These are phyloP conservation scores for Girardinus metallicus DNA, from an alignment of 2,797 vertebrate species.

Conservation along the genomic window DNA sequence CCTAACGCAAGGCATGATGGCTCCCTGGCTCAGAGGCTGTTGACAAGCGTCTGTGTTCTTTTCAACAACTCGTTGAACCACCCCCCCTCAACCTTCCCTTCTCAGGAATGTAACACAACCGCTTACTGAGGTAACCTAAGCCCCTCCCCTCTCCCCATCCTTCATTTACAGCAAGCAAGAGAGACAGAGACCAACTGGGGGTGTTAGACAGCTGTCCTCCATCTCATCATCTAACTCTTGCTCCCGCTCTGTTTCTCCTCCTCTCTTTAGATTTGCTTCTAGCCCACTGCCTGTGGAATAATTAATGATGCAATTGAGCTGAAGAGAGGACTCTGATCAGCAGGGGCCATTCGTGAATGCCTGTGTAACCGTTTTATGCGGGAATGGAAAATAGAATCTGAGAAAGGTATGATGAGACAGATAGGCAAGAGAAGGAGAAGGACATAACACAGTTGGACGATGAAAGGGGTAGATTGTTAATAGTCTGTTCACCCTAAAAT, in stretches of 20 bases:
- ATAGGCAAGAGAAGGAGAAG: slow-evolving; percentile 53
- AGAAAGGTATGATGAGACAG: slow-evolving; percentile 59
- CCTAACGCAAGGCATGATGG: slow-evolving; percentile 91
- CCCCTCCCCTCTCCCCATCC: slow-evolving; percentile 82
- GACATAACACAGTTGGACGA: slow-evolving; percentile 69
- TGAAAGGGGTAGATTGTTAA: slow-evolving; percentile 70
- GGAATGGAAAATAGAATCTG: slow-evolving; percentile 61
- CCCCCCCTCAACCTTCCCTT: slow-evolving; percentile 74
- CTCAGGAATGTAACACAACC: slow-evolving; percentile 92
- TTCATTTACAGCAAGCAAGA: slow-evolving; percentile 79
- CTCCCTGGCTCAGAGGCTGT: slow-evolving; percentile 87
- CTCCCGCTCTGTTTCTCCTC: slow-evolving; percentile 64
- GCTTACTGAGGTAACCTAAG: slow-evolving; percentile 84
- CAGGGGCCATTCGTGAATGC: slow-evolving; percentile 76
- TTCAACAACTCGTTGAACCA: slow-evolving; percentile 93
- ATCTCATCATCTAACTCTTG: slow-evolving; percentile 73
- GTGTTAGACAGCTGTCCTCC: slow-evolving; percentile 76
- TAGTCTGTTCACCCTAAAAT: slow-evolving; percentile 61
- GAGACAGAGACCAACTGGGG: slow-evolving; percentile 72
- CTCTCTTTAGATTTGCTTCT: slow-evolving; percentile 70
- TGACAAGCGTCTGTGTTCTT: slow-evolving; percentile 97
- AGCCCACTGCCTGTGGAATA: slow-evolving; percentile 80
- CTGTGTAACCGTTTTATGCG: slow-evolving; percentile 76
- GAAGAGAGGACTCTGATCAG: slow-evolving; percentile 81
- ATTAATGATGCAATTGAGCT: slow-evolving; percentile 88